A percentile compares a stretch with the other conserved stretches of the same genome.
phyloP scores from a whole-genome alignment of 2,888 invertebrate genomes.

The Timandra comae region DNA sequence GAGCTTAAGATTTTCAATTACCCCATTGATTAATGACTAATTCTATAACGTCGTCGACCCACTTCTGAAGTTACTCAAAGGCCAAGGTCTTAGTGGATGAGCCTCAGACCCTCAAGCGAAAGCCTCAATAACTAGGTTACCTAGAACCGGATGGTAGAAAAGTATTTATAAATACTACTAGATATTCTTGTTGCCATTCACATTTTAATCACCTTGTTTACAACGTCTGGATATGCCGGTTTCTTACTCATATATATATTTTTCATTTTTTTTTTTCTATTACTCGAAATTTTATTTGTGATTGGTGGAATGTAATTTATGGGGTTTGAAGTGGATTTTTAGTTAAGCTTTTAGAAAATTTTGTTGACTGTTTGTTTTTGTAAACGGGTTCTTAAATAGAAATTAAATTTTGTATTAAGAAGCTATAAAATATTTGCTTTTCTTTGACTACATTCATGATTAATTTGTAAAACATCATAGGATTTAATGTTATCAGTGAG shows the following conservation, averaged over 20 bases:
- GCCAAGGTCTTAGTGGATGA: slow-evolving; percentile 1
- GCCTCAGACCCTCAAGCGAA: slow-evolving; percentile 6
- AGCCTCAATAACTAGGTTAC: slow-evolving; percentile 7
- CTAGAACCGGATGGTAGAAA: slow-evolving; percentile 1
- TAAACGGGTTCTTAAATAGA: no score
- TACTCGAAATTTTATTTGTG: no score
- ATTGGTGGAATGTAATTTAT: no score
- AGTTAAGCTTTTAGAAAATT: no score
- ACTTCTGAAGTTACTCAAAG: not conserved
- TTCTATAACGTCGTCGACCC: not conserved
- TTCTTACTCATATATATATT: slow-evolving; percentile 10
- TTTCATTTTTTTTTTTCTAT: slow-evolving; percentile 4
- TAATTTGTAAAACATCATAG: no score
- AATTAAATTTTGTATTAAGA: no score
- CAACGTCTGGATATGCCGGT: slow-evolving; percentile 19
- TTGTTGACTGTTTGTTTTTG: no score
- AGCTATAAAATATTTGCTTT: no score
- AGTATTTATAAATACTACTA: slow-evolving; percentile 5
- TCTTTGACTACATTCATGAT: no score
- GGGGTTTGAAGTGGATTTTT: no score
- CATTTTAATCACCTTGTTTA: slow-evolving; percentile 32
- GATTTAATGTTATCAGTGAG: no score
- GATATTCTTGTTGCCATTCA: not conserved
- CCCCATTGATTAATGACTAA: slow-evolving; percentile 3
- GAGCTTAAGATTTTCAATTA: slow-evolving; percentile 5